These are phyloP conservation scores for Lithobius niger DNA, from an alignment of 1,140 invertebrate species.

Conservation along the genomic window DNA sequence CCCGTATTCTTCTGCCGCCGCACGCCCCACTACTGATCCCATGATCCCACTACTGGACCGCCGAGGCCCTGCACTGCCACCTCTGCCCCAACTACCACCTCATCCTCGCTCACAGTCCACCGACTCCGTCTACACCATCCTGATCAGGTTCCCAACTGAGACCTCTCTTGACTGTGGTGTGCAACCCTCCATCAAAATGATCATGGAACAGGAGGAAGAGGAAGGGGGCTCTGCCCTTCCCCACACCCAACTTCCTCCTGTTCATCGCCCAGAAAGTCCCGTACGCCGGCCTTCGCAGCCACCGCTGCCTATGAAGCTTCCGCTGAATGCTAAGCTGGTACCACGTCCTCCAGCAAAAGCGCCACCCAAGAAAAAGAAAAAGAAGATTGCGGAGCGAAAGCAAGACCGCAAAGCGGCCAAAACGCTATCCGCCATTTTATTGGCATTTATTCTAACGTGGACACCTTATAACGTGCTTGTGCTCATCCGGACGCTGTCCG, in stretches of 20 bases:
- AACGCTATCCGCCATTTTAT: constrained; percentile 87
- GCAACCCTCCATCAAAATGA: constrained; percentile 69
- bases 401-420: constrained; percentile 98
- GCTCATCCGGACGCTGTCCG: constrained; percentile 67
- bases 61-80: constrained; percentile 12
- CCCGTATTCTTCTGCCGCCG: constrained; percentile 16
- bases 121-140: constrained; percentile 66
- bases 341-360: constrained; percentile 51
- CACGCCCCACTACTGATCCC: constrained; percentile 27
- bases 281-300: constrained; percentile 17
- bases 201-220: constrained; percentile 44
- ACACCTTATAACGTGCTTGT: constrained; percentile 96
- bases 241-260: constrained; percentile 16
- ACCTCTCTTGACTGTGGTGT: constrained; percentile 31
- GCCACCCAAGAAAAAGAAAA: constrained; percentile 42
- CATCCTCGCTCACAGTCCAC: constrained; percentile 28
- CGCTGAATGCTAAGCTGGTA: constrained; percentile 70
- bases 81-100: constrained; percentile 23
- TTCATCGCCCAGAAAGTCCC: constrained; percentile 8
- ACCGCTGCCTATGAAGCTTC: constrained; percentile 57
- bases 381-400: constrained; percentile 88
- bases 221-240: constrained; percentile 5
- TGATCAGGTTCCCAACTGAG: constrained; percentile 63
- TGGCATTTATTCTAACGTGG: constrained; percentile 98
- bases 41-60: constrained; percentile 27